phyloP scores from a whole-genome alignment of 2,888 invertebrate species.

The Uropetala carovei region DNA sequence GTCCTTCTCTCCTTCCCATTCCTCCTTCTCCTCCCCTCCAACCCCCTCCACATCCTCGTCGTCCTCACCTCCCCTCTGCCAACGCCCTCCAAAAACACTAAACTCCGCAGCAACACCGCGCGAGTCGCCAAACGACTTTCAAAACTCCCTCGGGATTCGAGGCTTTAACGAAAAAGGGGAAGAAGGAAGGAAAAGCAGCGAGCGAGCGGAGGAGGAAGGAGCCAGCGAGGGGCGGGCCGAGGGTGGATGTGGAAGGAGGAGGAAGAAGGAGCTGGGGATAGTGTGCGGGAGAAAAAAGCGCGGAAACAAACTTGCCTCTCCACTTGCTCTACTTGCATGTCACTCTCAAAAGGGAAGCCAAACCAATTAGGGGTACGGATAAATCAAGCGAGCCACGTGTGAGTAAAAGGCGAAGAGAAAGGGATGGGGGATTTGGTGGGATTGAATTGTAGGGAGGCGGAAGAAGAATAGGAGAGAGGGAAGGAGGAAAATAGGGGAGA shows the following conservation, averaged over 20 bases:
- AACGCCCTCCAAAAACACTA: constrained; percentile 25
- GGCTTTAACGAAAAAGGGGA: no score
- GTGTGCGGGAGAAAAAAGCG: background rate
- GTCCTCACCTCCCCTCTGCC: background rate
- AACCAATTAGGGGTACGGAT: constrained; percentile 52
- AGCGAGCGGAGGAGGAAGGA: background rate
- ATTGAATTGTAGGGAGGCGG: background rate
- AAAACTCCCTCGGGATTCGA: constrained; percentile 34
- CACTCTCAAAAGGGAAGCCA: constrained; percentile 55
- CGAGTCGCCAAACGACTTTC: constrained; percentile 29
- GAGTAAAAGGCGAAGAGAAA: background rate
- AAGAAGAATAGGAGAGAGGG: background rate
- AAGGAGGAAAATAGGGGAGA: background rate
- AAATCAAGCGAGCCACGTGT: constrained; percentile 57
- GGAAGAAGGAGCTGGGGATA: background rate
- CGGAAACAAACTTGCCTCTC: constrained; percentile 14
- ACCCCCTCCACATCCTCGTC: background rate
- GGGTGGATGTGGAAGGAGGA: background rate
- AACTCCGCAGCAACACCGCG: constrained; percentile 22
- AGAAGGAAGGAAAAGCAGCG: background rate
- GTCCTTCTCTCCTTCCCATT: background rate
- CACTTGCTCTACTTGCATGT: constrained; percentile 49
- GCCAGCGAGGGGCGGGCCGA: background rate
- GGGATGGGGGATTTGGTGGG: background rate
- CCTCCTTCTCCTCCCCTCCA: background rate